These are phyloP conservation scores for Trachelipus rathkii DNA, from an alignment of 1,140 invertebrate genomes.

Conservation along the genomic window DNA sequence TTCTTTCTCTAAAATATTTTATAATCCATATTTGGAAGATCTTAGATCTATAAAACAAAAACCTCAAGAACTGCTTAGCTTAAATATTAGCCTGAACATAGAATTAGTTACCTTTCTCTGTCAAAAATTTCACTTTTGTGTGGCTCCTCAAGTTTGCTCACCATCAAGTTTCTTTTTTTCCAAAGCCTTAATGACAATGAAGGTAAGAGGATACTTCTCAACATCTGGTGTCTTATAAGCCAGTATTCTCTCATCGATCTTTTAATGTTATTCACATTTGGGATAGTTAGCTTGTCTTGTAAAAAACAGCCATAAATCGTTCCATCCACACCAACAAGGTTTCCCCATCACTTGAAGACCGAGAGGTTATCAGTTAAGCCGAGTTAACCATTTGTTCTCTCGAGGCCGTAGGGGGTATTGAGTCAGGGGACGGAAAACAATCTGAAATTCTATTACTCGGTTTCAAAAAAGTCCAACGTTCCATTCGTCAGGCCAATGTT, in stretches of 20 bases:
- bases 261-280: background rate
- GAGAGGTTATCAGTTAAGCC: background rate
- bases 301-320: background rate
- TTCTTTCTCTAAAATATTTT: background rate
- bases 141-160: background rate
- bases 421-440: background rate
- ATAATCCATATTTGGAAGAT: background rate
- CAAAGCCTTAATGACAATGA: background rate
- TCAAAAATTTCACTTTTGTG: background rate
- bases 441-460: background rate
- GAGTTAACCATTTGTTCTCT: background rate
- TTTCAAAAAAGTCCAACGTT: background rate
- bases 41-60: background rate
- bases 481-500: background rate
- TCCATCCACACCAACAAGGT: background rate
- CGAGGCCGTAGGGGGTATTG: too few relatives aligned
- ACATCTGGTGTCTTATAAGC: constrained; percentile 1
- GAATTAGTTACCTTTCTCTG: background rate
- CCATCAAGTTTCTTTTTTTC: background rate
- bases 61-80: background rate
- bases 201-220: background rate
- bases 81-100: background rate
- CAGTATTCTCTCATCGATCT: background rate
- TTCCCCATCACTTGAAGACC: background rate
- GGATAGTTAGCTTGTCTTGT: background rate